Evolutionary conservation across 35 echinoderm and acorn worm genomes (phyloP), one percentile per base, ranked within the genome.

Genomic region (Amphiura filiformis): DNA sequence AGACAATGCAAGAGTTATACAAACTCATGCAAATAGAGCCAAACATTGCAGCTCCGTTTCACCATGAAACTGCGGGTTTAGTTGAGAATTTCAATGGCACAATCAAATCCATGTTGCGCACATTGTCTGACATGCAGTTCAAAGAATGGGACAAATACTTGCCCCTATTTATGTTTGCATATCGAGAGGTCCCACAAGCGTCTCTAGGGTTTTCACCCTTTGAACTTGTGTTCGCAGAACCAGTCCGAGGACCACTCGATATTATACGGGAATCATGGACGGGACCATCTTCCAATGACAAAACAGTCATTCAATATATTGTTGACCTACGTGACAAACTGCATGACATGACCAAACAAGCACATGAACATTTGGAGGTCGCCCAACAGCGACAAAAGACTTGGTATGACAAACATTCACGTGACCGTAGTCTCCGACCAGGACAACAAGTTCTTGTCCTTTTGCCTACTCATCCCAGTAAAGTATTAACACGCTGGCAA

Each of bases 141-240:
- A 32, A 30, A 26, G 33, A 84, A 61, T 84, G 82, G 82, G 82
- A 84, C 40, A 70, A 32, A 84, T 84, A 64, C 36, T 18, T 84
- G 22, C 52, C 82, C 1, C 52, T 84, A 30, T 70, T 84, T 65
- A 13, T 84, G 1, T 84, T 84, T 38, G 82, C 82, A 57, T 84
- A 84, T 52, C 0, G 82, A 52, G n/a, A 84, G 22, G 40, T 57
- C 1, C 44, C 40, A 13, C 57, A 30, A 30, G 82, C 37, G 20
- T 57, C 82, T 30, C 30, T 57, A 84, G 82, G 82, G 15, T 84
- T 64, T 35, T 57, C 82, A 32, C 82, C 57, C 23, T 84, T 84
- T 84, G 44, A 84, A 84, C 44, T 84, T 13, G 15, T 84, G 1
- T 84, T 64, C n/a, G 82, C 3, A 5, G 40, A 30, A 34, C 23